These are phyloP conservation scores for Atherinomorus stipes DNA, from an alignment of 2,113 vertebrate species.

Conservation along the genomic window DNA sequence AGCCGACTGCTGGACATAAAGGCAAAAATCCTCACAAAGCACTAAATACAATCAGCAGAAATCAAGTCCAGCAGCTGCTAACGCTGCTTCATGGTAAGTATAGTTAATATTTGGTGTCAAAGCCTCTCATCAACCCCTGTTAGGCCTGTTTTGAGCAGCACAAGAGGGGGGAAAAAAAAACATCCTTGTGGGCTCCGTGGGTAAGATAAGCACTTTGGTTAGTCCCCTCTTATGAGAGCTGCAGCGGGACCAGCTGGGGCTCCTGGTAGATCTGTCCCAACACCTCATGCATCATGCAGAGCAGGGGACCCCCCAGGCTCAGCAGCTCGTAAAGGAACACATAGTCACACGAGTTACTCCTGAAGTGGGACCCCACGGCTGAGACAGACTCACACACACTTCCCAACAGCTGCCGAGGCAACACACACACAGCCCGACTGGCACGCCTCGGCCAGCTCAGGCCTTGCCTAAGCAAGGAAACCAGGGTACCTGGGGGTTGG, in stretches of 20 bases:
- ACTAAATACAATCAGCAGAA: background rate
- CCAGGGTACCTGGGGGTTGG: slow-evolving; percentile 92
- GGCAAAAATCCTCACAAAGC: slow-evolving; percentile 16
- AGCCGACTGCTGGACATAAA: background rate
- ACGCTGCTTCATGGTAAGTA: slow-evolving; percentile 2
- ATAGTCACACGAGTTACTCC: slow-evolving; percentile 90
- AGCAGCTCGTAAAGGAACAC: slow-evolving; percentile 92
- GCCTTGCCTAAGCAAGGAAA: slow-evolving; percentile 88
- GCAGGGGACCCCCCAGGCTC: slow-evolving; percentile 90
- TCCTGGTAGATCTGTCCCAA: slow-evolving; percentile 89
- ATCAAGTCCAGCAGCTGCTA: slow-evolving; percentile 21
- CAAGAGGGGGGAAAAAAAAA: background rate
- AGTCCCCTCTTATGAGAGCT: slow-evolving; percentile 31
- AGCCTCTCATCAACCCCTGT: background rate
- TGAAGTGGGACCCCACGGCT: slow-evolving; percentile 84
- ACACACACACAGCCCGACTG: slow-evolving; percentile 84
- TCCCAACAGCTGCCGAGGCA: slow-evolving; percentile 86
- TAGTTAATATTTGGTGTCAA: slow-evolving; percentile 7
- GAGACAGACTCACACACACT: slow-evolving; percentile 80
- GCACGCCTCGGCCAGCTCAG: slow-evolving; percentile 88
- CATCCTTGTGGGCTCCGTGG: background rate
- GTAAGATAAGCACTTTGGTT: background rate
- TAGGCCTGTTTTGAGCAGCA: background rate
- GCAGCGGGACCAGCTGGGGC: slow-evolving; percentile 54
- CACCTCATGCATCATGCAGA: slow-evolving; percentile 89